Conservation (phyloP, 1,140 invertebrate genomes). For the Rhopalosiphum padi region DNA sequence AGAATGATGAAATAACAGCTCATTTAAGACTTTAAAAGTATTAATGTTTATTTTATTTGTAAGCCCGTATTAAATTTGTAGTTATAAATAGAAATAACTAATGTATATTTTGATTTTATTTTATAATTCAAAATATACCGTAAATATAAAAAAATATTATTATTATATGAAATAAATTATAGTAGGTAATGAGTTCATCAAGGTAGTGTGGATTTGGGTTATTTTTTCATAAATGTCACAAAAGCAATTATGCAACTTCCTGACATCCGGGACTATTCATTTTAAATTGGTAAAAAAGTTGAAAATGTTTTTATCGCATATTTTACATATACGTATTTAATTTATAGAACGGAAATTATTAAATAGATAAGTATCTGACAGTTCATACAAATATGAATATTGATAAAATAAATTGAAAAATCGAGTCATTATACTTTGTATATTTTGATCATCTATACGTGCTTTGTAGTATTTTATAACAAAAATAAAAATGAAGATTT, state of each 20-base stretch:
- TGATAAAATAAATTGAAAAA: neutral
- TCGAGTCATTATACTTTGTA: neutral
- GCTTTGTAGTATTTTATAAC: neutral
- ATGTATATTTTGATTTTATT: neutral
- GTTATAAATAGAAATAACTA: neutral
- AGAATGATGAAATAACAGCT: no score
- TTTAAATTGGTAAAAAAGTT: neutral
- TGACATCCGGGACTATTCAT: neutral
- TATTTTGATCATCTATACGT: neutral
- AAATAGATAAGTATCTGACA: neutral
- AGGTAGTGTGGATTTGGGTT: neutral
- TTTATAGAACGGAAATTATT: neutral
- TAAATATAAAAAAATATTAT: neutral
- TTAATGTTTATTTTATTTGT: no score
- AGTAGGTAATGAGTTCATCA: neutral
- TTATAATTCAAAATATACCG: neutral
- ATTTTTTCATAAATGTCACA: neutral
- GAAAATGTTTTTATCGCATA: neutral
- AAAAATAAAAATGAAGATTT: neutral
- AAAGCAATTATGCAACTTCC: neutral
- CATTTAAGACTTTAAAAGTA: no score
- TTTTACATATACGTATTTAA: neutral
- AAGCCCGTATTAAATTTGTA: no score
- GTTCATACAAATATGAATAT: neutral
- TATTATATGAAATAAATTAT: no score